Evolutionary conservation across 2,888 invertebrate species (phyloP).

Genomic region (Melinaea menophilus): DNA sequence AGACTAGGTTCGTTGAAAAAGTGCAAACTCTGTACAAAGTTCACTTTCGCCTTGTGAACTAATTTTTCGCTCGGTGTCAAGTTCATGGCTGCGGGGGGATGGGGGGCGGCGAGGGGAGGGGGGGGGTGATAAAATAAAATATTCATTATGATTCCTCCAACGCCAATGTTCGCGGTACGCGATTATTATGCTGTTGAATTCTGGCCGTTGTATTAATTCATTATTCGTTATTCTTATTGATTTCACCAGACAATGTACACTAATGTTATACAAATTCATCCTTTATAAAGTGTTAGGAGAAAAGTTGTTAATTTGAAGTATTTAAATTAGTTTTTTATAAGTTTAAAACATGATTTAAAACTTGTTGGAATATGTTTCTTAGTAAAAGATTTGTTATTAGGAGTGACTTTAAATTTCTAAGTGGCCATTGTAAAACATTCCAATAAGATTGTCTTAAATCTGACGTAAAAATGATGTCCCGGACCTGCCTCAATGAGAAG

Average conservation of each 20-base stretch:
- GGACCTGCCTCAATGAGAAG: slow-evolving; percentile 68
- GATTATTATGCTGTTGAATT: slow-evolving; percentile 38
- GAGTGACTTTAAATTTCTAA: slow-evolving; percentile 4
- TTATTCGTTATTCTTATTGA: not conserved
- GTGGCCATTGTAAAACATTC: slow-evolving; percentile 43
- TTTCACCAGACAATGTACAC: too few species aligned
- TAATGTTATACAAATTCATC: too few species aligned
- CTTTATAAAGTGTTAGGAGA: too few species aligned
- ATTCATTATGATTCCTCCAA: slow-evolving; percentile 76
- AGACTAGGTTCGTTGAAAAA: slow-evolving; percentile 72
- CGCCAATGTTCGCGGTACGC: slow-evolving; percentile 62
- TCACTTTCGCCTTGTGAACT: slow-evolving; percentile 77
- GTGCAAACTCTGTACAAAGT: slow-evolving; percentile 75
- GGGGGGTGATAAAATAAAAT: slow-evolving; percentile 64
- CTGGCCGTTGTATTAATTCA: slow-evolving; percentile 41
- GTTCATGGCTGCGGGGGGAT: slow-evolving; percentile 63
- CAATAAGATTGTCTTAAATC: slow-evolving; percentile 56
- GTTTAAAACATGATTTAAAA: too few species aligned
- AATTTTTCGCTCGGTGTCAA: slow-evolving; percentile 77
- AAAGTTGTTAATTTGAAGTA: too few species aligned
- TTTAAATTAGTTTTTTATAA: too few species aligned
- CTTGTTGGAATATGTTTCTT: too few species aligned
- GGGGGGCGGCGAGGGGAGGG: slow-evolving; percentile 35
- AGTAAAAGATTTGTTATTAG: too few species aligned
- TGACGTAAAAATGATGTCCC: slow-evolving; percentile 73